Evolutionary conservation across 1,140 invertebrate species (phyloP).

Genomic region (Brachionus calyciflorus): DNA sequence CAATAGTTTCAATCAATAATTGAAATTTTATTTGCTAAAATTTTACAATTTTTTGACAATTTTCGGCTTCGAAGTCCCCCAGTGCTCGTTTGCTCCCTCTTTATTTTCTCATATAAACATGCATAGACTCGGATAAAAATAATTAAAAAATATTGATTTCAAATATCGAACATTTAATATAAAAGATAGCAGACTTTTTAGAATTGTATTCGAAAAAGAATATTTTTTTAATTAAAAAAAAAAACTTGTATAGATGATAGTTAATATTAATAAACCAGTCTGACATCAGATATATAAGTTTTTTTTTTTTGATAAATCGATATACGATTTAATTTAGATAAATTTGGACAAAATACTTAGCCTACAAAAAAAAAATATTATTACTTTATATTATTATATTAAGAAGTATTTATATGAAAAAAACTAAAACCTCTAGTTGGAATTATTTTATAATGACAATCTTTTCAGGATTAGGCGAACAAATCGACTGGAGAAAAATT

Average conservation of each 20-base stretch:
- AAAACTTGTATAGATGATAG: not conserved
- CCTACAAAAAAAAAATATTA: constrained; percentile 6
- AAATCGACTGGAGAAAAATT: too few species aligned
- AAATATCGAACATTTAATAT: not conserved
- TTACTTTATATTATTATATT: too few species aligned
- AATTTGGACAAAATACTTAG: constrained; percentile 16
- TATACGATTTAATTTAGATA: constrained; percentile 13
- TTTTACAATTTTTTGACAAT: too few species aligned
- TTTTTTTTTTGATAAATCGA: constrained; percentile 43
- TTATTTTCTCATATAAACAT: too few species aligned
- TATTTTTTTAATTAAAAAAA: not conserved
- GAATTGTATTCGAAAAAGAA: too few species aligned
- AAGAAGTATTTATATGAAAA: too few species aligned
- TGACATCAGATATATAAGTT: constrained; percentile 9
- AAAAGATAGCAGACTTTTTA: constrained; percentile 19
- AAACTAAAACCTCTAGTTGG: too few species aligned
- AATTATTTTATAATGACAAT: constrained; percentile 22
- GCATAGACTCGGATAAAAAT: not conserved
- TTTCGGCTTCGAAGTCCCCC: too few species aligned
- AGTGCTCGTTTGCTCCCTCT: too few species aligned
- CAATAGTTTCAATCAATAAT: too few species aligned
- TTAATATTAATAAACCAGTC: constrained; percentile 27
- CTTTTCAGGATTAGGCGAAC: constrained; percentile 9
- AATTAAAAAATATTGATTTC: constrained; percentile 39
- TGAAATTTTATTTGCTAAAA: too few species aligned